Percentiles rank a stretch among this genome's conserved stretches.
These are phyloP conservation scores for Chloroceryle aenea DNA, from an alignment of 2,113 vertebrate species.

Conservation along the genomic window DNA sequence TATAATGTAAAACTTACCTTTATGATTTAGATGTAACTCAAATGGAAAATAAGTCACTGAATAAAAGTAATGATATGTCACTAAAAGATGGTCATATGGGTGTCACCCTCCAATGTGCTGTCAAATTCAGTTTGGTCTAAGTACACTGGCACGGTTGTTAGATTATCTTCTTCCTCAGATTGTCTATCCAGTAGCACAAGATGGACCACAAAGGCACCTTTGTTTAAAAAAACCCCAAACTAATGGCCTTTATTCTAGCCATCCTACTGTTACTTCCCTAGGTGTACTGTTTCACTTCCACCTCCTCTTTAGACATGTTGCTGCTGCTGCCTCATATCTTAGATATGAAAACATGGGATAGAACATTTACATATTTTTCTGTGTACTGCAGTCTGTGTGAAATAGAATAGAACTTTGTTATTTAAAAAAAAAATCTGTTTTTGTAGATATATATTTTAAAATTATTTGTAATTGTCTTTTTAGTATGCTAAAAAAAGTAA, in stretches of 20 bases:
- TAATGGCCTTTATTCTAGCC: background rate
- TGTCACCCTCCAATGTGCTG: background rate
- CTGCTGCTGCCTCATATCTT: background rate
- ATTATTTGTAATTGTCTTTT: background rate
- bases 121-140: background rate
- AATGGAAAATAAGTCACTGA: background rate
- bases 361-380: background rate
- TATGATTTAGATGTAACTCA: background rate
- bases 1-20: background rate
- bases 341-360: background rate
- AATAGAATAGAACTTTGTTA: background rate
- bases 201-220: background rate
- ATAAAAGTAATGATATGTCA: background rate
- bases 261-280: background rate
- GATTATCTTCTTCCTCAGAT: background rate
- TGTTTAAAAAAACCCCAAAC: too few species aligned
- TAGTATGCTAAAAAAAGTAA: background rate
- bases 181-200: background rate
- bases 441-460: background rate
- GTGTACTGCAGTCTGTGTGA: background rate
- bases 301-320: background rate
- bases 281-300: background rate
- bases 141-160: background rate
- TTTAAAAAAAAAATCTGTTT: background rate
- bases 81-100: background rate